phyloP scores from a whole-genome alignment of 2,797 vertebrate genomes.

The Tympanoctomys barrerae region DNA sequence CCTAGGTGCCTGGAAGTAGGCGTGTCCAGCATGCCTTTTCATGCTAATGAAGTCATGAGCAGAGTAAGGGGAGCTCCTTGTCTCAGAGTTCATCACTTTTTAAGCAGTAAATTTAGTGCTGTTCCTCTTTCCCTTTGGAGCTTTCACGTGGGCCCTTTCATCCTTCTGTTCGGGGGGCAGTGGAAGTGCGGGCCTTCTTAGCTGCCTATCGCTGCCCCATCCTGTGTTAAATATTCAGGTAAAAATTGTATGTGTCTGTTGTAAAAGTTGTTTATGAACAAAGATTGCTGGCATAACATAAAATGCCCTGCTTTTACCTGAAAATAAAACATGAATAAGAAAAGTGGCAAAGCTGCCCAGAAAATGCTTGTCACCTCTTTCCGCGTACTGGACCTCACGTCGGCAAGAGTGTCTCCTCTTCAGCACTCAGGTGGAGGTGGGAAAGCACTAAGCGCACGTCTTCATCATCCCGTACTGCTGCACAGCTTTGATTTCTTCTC shows the following conservation, averaged over 20 bases:
- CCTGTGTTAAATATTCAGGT: background rate
- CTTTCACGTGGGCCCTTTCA: background rate
- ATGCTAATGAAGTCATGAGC: background rate
- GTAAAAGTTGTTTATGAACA: background rate
- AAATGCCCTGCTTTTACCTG: background rate
- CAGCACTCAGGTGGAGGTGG: background rate
- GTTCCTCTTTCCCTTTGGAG: fast-evolving
- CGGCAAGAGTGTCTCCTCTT: background rate
- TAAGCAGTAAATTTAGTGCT: background rate
- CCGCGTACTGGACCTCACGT: background rate
- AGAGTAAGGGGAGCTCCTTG: background rate
- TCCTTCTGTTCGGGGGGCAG: background rate
- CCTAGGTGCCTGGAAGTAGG: fast-evolving
- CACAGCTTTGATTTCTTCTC: background rate
- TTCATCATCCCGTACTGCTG: background rate
- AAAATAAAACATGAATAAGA: conserved; percentile 1
- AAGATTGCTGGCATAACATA: background rate
- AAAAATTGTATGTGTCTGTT: background rate
- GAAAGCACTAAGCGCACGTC: fast-evolving
- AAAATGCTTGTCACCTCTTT: background rate
- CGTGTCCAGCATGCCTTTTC: background rate
- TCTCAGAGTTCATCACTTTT: background rate
- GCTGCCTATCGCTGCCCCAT: background rate
- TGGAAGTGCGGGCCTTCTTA: background rate
- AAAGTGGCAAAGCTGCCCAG: background rate